phyloP scores from a whole-genome alignment of 2,888 invertebrate genomes.

The Xestoiulus laeticollis region DNA sequence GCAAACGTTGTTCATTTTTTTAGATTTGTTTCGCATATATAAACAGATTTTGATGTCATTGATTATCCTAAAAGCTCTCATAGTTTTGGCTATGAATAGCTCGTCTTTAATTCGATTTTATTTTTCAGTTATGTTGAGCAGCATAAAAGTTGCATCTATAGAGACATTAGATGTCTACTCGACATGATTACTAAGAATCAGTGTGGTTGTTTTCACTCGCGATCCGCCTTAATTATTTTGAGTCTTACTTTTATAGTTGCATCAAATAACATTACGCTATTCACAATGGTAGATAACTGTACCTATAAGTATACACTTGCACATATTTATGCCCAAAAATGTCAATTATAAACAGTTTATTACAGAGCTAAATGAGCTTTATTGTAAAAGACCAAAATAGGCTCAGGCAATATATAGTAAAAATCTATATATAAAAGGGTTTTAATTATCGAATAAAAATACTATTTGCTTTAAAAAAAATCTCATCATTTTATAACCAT shows the following conservation, averaged over 20 bases:
- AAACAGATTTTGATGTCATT: neutral
- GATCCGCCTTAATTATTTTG: neutral
- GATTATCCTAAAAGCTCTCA: neutral
- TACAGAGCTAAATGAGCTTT: too few relatives aligned
- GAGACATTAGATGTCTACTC: neutral
- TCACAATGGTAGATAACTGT: neutral
- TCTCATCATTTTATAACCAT: neutral
- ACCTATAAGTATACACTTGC: neutral
- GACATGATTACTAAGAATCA: neutral
- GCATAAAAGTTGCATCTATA: neutral
- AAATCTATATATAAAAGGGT: neutral
- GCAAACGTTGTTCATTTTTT: too few relatives aligned
- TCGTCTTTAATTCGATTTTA: neutral
- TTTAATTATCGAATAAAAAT: neutral
- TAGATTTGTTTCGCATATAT: neutral
- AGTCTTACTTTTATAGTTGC: neutral
- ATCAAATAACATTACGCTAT: neutral
- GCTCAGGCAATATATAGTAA: neutral
- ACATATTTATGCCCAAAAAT: neutral
- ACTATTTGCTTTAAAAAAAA: neutral
- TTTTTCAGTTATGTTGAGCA: neutral
- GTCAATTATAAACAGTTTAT: neutral
- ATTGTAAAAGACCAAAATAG: neutral
- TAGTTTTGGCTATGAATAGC: neutral
- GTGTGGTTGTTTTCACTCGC: neutral